Percentiles rank a stretch among this genome's conserved stretches.
These are phyloP conservation scores for Podocnemis expansa DNA, from an alignment of 2,113 vertebrate genomes.

Conservation along the genomic window DNA sequence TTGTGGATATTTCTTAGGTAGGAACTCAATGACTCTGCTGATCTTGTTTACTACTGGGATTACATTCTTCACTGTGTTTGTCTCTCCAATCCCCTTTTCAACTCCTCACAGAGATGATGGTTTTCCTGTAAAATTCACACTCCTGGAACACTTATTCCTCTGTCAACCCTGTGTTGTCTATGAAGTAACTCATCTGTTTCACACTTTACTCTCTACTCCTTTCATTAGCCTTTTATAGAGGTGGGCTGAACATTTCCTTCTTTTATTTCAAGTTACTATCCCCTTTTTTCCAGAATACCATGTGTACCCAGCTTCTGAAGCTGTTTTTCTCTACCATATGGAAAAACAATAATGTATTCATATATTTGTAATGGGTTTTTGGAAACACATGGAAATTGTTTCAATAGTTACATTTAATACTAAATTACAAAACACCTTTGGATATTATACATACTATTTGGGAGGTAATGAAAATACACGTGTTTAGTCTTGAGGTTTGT, in stretches of 20 bases:
- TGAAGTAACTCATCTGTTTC: neutral
- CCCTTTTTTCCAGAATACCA: neutral
- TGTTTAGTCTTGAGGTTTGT: neutral
- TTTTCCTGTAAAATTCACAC: neutral
- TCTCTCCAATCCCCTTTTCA: neutral
- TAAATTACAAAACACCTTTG: neutral
- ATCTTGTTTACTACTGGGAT: neutral
- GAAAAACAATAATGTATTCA: neutral
- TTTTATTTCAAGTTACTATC: neutral
- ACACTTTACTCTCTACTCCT: neutral
- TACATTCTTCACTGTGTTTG: neutral
- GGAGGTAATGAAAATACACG: neutral
- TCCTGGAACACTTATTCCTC: neutral
- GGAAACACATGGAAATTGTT: neutral
- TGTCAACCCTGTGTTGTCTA: neutral
- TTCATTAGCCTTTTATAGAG: neutral
- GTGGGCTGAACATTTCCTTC: neutral
- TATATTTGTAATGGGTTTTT: neutral
- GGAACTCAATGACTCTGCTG: neutral
- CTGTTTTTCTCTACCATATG: neutral
- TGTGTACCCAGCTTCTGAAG: accelerated
- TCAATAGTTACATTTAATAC: neutral
- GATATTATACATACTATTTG: neutral
- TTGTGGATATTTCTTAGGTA: neutral
- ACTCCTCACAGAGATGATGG: neutral